Conservation (phyloP, 2,113 vertebrate genomes). For the Collichthys lucidus region DNA sequence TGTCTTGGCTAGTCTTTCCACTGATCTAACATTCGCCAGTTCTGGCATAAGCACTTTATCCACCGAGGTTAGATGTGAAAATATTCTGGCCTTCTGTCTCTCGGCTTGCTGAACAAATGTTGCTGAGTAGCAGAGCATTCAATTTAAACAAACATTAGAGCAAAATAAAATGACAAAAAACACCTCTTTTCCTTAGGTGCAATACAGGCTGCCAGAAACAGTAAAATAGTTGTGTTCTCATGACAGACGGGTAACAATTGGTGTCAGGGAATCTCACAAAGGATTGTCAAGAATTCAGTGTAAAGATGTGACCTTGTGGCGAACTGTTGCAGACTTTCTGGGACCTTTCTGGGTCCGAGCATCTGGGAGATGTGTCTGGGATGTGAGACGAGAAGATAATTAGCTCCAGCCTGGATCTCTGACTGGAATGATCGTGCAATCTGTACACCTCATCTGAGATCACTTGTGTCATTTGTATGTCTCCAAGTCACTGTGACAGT, state of each 20-base stretch:
- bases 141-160: too few relatives aligned
- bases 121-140: too few relatives aligned
- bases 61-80: too few relatives aligned
- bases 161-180: neutral
- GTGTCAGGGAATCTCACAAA: neutral
- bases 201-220: neutral
- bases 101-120: too few relatives aligned
- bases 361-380: neutral
- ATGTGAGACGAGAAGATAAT: neutral
- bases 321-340: neutral
- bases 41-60: too few relatives aligned
- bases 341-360: too few relatives aligned
- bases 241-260: conserved; percentile 45
- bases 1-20: too few relatives aligned
- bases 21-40: too few relatives aligned
- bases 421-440: neutral
- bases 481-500: neutral
- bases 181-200: neutral
- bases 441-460: neutral
- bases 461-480: neutral
- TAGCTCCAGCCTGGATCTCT: neutral
- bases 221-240: neutral
- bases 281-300: neutral
- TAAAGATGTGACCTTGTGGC: neutral
- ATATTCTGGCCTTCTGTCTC: too few relatives aligned